phyloP scores from a whole-genome alignment of 2,113 vertebrate species.

The Rhodinocichla rosea region DNA sequence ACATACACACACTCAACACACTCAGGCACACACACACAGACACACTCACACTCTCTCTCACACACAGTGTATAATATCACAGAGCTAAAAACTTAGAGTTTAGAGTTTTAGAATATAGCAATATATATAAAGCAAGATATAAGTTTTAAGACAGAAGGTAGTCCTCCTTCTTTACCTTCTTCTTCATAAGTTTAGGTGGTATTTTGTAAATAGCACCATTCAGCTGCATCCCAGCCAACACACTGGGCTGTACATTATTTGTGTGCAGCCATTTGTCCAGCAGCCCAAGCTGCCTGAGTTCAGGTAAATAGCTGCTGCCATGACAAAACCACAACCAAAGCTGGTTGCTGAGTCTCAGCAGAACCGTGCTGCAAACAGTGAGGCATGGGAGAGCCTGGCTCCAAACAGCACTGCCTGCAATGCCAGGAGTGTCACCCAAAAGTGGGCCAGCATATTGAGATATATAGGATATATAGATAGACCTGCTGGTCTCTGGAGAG shows the following conservation, averaged over 20 bases:
- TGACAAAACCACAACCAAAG: neutral
- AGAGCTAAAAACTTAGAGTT: neutral
- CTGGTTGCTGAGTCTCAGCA: neutral
- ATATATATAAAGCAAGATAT: no score
- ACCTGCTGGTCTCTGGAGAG: neutral
- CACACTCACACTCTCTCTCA: no score
- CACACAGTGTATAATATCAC: neutral
- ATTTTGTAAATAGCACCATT: neutral
- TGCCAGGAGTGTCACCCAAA: neutral
- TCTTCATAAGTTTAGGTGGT: neutral
- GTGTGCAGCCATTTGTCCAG: neutral
- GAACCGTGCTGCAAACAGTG: neutral
- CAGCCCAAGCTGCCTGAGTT: neutral
- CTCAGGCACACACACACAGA: no score
- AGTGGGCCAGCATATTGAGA: neutral
- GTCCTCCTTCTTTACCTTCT: neutral
- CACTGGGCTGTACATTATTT: fast-evolving
- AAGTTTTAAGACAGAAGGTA: neutral
- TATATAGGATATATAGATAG: neutral
- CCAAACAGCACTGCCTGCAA: neutral
- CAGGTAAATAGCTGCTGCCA: neutral
- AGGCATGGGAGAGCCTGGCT: neutral
- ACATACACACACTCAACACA: no score
- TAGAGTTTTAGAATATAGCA: neutral
- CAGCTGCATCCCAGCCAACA: neutral